Evolutionary conservation across 1,140 invertebrate genomes (phyloP).

Genomic region (Notospermus geniculatus): DNA sequence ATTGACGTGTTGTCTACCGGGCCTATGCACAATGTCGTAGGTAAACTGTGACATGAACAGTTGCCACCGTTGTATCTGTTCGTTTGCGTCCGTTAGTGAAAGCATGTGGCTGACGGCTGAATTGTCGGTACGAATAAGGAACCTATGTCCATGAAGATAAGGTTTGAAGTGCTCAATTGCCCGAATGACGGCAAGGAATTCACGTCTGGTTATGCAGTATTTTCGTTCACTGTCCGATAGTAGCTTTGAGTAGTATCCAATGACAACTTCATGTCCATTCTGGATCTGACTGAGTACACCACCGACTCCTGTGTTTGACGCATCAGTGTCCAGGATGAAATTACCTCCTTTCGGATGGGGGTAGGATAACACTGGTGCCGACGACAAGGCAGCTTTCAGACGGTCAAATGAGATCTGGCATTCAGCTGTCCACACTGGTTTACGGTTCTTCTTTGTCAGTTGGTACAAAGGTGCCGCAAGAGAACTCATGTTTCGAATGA

Average conservation of each 20-base stretch:
- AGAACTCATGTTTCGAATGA: constrained; percentile 16
- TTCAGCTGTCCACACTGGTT: constrained; percentile 24
- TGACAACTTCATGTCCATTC: constrained; percentile 22
- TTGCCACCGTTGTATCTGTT: no score
- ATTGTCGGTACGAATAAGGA: constrained; percentile 4
- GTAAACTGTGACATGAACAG: not conserved
- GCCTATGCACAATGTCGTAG: constrained; percentile 9
- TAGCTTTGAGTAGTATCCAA: constrained; percentile 21
- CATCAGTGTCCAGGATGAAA: constrained; percentile 30
- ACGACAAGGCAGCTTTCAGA: constrained; percentile 18
- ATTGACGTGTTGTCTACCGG: constrained; percentile 9
- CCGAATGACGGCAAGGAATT: no score
- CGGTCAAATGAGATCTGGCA: constrained; percentile 17
- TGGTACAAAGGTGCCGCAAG: constrained; percentile 21
- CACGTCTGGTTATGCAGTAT: no score
- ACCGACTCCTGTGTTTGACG: constrained; percentile 26
- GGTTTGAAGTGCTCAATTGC: no score
- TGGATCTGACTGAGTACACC: constrained; percentile 31
- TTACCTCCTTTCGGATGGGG: constrained; percentile 2
- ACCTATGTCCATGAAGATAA: not conserved
- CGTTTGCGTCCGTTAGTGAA: constrained; percentile 4
- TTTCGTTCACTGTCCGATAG: no score
- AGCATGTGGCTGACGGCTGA: no score
- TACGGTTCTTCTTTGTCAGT: constrained; percentile 20
- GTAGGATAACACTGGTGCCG: constrained; percentile 23